A percentile compares a stretch with the other conserved stretches of the same genome.
These are phyloP conservation scores for Oeneis ivallda DNA, from an alignment of 2,888 invertebrate species.

Conservation along the genomic window DNA sequence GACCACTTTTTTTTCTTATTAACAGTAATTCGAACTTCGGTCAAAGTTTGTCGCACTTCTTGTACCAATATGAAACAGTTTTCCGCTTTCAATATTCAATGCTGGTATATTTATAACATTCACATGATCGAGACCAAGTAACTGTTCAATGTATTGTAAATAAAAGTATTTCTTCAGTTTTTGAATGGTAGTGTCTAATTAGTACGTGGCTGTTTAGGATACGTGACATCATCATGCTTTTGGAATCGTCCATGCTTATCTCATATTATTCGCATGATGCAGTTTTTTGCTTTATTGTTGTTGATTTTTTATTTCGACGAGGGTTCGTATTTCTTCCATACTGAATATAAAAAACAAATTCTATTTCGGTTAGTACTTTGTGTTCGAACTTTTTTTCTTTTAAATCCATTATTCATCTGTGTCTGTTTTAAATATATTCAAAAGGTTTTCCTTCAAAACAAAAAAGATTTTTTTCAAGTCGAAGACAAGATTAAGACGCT, in stretches of 20 bases:
- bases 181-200: background rate
- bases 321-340: background rate
- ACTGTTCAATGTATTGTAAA: slow-evolving; percentile 3
- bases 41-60: slow-evolving; percentile 20
- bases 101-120: background rate
- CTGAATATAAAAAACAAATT: background rate
- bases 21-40: slow-evolving; percentile 26
- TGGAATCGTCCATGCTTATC: slow-evolving; percentile 27
- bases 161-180: background rate
- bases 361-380: background rate
- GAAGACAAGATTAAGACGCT: too few relatives aligned
- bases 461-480: too few relatives aligned
- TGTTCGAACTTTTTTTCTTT: too few relatives aligned
- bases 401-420: too few relatives aligned
- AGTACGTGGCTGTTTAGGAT: slow-evolving; percentile 12
- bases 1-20: slow-evolving; percentile 32
- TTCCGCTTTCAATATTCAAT: background rate
- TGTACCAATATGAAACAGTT: background rate
- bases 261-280: slow-evolving; percentile 22
- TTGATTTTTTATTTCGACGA: slow-evolving; percentile 4
- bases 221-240: slow-evolving; percentile 33
- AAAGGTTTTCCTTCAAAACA: too few relatives aligned
- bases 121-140: background rate
- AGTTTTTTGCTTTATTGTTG: background rate
- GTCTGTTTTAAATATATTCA: too few relatives aligned